phyloP scores from a whole-genome alignment of 2,113 vertebrate genomes.

The Oceanites oceanicus region DNA sequence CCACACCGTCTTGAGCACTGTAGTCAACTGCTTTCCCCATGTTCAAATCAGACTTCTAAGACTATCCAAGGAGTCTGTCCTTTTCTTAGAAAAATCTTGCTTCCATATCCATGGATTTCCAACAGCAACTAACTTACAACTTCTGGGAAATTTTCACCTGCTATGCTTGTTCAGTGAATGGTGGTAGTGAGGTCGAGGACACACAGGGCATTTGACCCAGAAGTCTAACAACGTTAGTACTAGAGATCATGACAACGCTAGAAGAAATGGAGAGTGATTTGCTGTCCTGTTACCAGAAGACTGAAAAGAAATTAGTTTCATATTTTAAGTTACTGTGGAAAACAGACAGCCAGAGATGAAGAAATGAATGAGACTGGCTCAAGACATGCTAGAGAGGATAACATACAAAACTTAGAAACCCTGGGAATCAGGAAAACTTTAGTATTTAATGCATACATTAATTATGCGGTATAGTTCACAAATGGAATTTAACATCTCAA shows the following conservation, averaged over 20 bases:
- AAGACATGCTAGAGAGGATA: not conserved
- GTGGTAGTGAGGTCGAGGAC: too few relatives aligned
- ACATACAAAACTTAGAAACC: not conserved
- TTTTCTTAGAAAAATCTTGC: not conserved
- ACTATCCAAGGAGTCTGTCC: not conserved
- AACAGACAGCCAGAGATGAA: not conserved
- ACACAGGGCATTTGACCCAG: not conserved
- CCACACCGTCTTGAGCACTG: rapidly evolving
- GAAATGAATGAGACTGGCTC: not conserved
- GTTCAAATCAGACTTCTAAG: not conserved
- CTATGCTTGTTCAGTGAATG: not conserved
- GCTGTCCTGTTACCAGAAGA: not conserved
- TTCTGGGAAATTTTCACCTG: not conserved
- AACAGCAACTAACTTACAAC: not conserved
- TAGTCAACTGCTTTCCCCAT: not conserved
- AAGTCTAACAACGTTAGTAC: not conserved
- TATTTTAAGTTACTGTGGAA: not conserved
- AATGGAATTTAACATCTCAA: not conserved
- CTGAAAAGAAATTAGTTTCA: not conserved
- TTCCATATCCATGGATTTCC: not conserved
- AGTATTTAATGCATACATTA: not conserved
- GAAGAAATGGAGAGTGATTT: not conserved
- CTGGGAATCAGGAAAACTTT: not conserved
- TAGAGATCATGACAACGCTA: not conserved
- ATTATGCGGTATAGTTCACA: not conserved